These are phyloP conservation scores for Pseudomyrmex dendroicus DNA, from an alignment of 1,140 invertebrate genomes.

Conservation along the genomic window DNA sequence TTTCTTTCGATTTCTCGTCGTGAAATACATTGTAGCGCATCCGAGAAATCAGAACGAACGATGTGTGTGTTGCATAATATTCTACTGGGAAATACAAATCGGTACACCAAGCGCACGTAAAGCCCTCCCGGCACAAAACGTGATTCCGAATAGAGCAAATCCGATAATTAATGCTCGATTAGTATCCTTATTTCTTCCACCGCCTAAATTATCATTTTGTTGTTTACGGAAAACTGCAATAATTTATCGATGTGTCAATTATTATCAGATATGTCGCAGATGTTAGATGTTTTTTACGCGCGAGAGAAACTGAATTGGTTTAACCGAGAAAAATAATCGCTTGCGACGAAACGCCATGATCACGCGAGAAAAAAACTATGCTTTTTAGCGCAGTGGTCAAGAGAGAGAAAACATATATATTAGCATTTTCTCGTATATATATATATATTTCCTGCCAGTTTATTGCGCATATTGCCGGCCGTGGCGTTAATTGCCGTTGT, in stretches of 20 bases:
- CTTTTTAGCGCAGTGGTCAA: slow-evolving; percentile 10
- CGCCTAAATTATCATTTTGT: slow-evolving; percentile 26
- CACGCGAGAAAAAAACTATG: not conserved
- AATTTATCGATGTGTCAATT: not conserved
- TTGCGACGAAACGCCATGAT: not conserved
- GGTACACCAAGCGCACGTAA: slow-evolving; percentile 1
- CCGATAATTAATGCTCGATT: slow-evolving; percentile 17
- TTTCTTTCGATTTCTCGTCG: not conserved
- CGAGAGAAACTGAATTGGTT: not conserved
- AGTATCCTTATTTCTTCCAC: not conserved
- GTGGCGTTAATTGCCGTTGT: slow-evolving; percentile 60
- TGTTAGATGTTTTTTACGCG: not conserved
- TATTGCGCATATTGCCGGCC: slow-evolving; percentile 20
- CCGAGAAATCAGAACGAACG: slow-evolving; percentile 16
- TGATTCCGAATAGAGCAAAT: not conserved
- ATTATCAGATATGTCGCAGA: not conserved
- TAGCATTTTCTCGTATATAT: slow-evolving; percentile 38
- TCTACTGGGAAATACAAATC: slow-evolving; percentile 44
- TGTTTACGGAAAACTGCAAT: not conserved
- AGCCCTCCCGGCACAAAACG: not conserved
- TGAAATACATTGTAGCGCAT: not conserved
- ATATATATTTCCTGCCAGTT: slow-evolving; percentile 15
- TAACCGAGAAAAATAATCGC: not conserved
- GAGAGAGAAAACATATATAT: slow-evolving; percentile 15
- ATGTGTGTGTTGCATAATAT: not conserved